A percentile compares a stretch with the other conserved stretches of the same genome.
Evolutionary conservation across 1,140 invertebrate genomes (phyloP).

Genomic region (Medauroidea extradentata): DNA sequence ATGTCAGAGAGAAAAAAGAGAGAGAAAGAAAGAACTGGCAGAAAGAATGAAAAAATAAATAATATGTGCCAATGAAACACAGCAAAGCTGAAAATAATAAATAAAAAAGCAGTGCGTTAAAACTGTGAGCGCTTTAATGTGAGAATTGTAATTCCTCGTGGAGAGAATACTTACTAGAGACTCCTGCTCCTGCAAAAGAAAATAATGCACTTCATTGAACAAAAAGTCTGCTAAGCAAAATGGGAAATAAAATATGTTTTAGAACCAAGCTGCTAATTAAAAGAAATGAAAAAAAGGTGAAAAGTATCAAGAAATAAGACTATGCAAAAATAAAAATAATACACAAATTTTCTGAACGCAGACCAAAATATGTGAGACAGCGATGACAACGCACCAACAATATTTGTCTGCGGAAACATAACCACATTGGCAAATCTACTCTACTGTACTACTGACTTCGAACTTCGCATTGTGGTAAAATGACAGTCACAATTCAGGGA

Average conservation of each 20-base stretch:
- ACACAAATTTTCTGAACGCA: no score
- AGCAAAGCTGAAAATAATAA: no score
- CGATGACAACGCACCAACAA: no score
- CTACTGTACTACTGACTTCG: no score
- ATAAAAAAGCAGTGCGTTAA: not conserved
- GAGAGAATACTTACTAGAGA: conserved; percentile 38
- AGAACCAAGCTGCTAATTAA: not conserved
- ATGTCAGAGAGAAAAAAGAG: not conserved
- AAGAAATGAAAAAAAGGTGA: conserved; percentile 54
- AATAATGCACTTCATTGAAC: not conserved
- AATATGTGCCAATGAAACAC: not conserved
- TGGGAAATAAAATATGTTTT: no score
- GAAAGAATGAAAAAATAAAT: not conserved
- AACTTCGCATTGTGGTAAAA: no score
- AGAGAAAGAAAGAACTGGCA: not conserved
- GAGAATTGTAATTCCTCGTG: not conserved
- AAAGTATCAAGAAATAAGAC: not conserved
- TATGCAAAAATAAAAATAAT: not conserved
- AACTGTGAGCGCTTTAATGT: not conserved
- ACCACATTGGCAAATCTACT: no score
- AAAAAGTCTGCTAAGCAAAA: no score
- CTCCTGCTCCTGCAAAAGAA: conserved; percentile 39
- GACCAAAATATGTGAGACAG: no score
- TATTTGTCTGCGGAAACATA: no score
- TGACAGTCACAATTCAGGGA: no score